These are phyloP conservation scores for Onychorhynchus coronatus DNA, from an alignment of 2,113 vertebrate species.

Conservation along the genomic window DNA sequence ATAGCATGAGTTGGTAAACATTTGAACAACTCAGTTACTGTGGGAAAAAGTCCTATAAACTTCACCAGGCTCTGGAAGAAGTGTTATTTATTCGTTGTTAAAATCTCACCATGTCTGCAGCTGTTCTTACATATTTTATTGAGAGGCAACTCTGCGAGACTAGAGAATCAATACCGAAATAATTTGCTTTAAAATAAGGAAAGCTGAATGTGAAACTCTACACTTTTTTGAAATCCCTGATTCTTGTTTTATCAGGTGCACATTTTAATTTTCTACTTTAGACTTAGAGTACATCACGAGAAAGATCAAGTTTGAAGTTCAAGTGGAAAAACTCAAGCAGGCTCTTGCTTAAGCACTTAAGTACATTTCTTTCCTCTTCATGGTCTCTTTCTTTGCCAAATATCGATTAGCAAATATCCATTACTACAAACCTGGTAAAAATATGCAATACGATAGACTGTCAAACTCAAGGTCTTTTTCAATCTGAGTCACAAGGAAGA, in stretches of 20 bases:
- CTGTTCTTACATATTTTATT: slow-evolving; percentile 29
- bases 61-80: slow-evolving; percentile 7
- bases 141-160: background rate
- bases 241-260: slow-evolving; percentile 24
- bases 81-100: slow-evolving; percentile 49
- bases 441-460: background rate
- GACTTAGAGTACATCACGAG: rapidly evolving
- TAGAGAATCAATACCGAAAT: background rate
- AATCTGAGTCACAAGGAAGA: background rate
- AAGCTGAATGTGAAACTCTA: background rate
- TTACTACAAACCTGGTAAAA: background rate
- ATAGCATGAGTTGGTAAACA: slow-evolving; percentile 10
- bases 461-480: background rate
- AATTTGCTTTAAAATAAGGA: background rate
- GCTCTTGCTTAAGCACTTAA: slow-evolving; percentile 18
- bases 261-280: background rate
- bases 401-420: background rate
- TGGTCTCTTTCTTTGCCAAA: slow-evolving; percentile 10
- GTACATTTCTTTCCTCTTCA: slow-evolving; percentile 2
- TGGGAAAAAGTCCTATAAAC: slow-evolving; percentile 52
- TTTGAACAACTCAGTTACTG: slow-evolving; percentile 10
- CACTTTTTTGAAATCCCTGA: background rate
- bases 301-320: background rate
- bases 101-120: slow-evolving; percentile 36
- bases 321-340: slow-evolving; percentile 18